These are phyloP conservation scores for Gasterosteus aculeatus DNA, from an alignment of 2,113 vertebrate genomes.

Conservation along the genomic window DNA sequence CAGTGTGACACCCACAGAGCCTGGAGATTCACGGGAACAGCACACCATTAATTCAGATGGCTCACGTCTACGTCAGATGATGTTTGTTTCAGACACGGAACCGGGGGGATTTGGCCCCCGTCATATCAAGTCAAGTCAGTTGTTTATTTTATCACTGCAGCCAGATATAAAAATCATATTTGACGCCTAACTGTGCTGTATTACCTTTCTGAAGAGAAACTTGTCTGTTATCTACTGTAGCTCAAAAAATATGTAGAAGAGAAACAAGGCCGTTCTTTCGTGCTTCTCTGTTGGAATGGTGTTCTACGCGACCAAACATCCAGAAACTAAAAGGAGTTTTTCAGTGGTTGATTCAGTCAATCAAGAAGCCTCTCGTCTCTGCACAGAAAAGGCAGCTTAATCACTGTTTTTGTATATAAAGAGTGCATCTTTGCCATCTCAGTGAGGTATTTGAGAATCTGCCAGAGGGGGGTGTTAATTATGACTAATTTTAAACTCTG, in stretches of 20 bases:
- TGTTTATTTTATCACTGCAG: background rate
- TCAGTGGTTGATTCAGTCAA: slow-evolving; percentile 62
- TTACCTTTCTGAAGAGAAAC: background rate
- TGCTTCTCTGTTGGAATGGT: slow-evolving; percentile 16
- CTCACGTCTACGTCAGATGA: slow-evolving; percentile 32
- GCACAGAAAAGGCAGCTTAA: slow-evolving; percentile 64
- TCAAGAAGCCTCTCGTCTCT: slow-evolving; percentile 63
- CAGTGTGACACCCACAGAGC: slow-evolving; percentile 28
- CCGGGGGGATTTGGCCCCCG: slow-evolving; percentile 25
- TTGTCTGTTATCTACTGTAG: background rate
- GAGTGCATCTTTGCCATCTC: slow-evolving; percentile 70
- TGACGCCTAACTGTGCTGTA: background rate
- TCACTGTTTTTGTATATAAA: slow-evolving; percentile 79
- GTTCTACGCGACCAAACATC: slow-evolving; percentile 42
- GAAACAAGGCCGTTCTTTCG: slow-evolving; percentile 24
- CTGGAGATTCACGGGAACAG: slow-evolving; percentile 4
- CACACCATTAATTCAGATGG: slow-evolving; percentile 25
- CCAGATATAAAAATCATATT: slow-evolving; percentile 15
- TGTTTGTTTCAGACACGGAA: slow-evolving; percentile 32
- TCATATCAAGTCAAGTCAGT: slow-evolving; percentile 24
- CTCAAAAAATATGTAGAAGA: background rate
- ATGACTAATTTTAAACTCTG: slow-evolving; percentile 73
- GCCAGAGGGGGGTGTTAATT: slow-evolving; percentile 76
- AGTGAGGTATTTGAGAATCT: slow-evolving; percentile 68
- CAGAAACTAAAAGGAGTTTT: slow-evolving; percentile 41